Evolutionary conservation across 2,113 vertebrate genomes (phyloP), one percentile per base, ranked within the genome.

Genomic region (Rhagologus leucostigma): DNA sequence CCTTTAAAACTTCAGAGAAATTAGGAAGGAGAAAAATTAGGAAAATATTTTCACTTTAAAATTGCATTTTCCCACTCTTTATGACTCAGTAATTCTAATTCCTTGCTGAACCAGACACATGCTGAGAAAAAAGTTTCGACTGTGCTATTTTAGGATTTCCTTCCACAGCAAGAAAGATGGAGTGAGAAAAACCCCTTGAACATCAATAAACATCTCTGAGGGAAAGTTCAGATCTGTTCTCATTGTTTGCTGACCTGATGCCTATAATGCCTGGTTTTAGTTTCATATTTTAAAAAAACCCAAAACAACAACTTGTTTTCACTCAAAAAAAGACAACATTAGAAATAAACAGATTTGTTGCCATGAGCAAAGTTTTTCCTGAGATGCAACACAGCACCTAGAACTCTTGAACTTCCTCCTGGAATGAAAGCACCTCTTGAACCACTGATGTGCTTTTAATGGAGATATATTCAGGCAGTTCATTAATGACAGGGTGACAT

Each of bases 111-210:
- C 13, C 39, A 95, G 79, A 96, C 94, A 77, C 55, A 90, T 9
- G 71, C 84, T 96, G 87, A 97, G 93, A 92, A 94, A 91, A 91
- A 86, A 67, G 42, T 80, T 83, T 62, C 75, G 56, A 44, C 41
- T 49, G 32, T 37, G 47, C 93, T 96, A 94, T 96, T 97, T 96
- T 84, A 92, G 79, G 90, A 96, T 74, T 93, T 96, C 92, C 95
- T 96, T 91, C 79, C 85, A 74, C 88, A 88, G 82, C 75, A 81
- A 93, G 71, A 95, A 79, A 87, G 60, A 87, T 13, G 56, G 94
- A 91, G 84, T 33, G 80, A 93, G 68, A 93, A 95, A 96, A 89
- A 6, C 1, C 19, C 44, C 70, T 59, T 69, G 67, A 89, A 91
- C 67, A 76, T 85, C 68, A 94, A 77, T 68, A 91, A 91, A 80